Base-by-base conservation (phyloP, 1,140 invertebrate species). In the Anagrus nilaparvatae region DNA sequence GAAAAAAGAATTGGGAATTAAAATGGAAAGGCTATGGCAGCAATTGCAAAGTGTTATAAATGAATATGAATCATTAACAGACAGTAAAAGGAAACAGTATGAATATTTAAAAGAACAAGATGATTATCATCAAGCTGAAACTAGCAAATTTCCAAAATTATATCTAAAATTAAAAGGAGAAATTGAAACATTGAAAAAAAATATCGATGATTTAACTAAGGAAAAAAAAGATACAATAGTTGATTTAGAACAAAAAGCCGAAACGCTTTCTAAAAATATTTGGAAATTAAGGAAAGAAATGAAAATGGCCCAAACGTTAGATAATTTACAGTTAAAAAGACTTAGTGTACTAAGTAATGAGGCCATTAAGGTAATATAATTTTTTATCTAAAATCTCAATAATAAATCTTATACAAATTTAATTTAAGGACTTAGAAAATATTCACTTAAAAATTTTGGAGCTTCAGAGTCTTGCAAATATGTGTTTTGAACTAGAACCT, bases 91-190 rank as follows among this genome's bases (percentile, higher is more conserved):
- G 24, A 60, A 63, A 17, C 61, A 69, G 21, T 69, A 69, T 32
- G 60, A 67, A 16, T 57, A 58, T 40, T 51, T 69, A 23, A 63
- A 65, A 41, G 50, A 55, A 37, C 51, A 58, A 16, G 67, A 71
- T 21, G 52, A 61, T 33, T 39, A 24, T 8, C 48, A 55, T 40
- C 50, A 49, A 37, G 21, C 27, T 0, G 54, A 58, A 33, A 39
- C 48, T 18, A 21, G 40, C 3, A 31, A 49, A 37, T 64, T 63
- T 51, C 54, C 59, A 27, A 55, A 55, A 41, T 4, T 55, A 33
- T 40, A 55, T 23, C 30, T 46, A 13, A 44, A 59, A 36, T 42
- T 63, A 13, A 56, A 57, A 25, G 35, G 40, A 19, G 46, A 29
- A 8, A 51, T 58, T 14, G 58, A 65, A 39, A 47, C 3, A 6